A percentile compares a stretch with the other conserved stretches of the same genome.
Evolutionary conservation across 2,113 vertebrate species (phyloP).

Genomic region (Herpailurus yagouaroundi): DNA sequence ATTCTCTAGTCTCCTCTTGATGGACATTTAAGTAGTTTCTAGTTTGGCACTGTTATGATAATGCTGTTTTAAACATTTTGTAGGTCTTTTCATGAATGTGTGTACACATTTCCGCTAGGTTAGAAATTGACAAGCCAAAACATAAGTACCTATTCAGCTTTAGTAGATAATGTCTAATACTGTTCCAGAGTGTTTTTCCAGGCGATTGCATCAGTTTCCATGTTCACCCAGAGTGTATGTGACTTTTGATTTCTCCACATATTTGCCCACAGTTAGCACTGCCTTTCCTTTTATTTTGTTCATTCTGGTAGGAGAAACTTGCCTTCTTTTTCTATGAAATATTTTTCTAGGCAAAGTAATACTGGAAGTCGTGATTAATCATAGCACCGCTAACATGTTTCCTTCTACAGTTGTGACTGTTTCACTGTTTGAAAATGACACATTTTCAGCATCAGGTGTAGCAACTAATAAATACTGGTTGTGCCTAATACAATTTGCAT

Average conservation of each 20-base stretch:
- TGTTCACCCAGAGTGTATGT: background rate
- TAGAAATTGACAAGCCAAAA: background rate
- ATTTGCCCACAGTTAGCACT: background rate
- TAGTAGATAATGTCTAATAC: background rate
- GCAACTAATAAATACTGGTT: background rate
- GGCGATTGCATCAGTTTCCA: background rate
- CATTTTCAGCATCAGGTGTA: background rate
- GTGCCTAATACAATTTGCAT: background rate
- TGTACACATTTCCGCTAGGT: background rate
- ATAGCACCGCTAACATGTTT: background rate
- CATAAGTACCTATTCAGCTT: background rate
- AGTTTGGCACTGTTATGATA: background rate
- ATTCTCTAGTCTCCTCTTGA: background rate
- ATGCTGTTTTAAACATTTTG: background rate
- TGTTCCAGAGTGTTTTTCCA: background rate
- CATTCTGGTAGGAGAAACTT: background rate
- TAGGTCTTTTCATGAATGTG: background rate
- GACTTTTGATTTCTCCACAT: background rate
- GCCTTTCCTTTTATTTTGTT: background rate
- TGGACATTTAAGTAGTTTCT: background rate
- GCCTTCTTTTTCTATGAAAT: background rate
- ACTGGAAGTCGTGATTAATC: background rate
- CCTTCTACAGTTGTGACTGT: background rate
- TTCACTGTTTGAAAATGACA: background rate
- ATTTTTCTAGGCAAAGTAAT: background rate